phyloP scores from a whole-genome alignment of 2,113 vertebrate genomes.

The Epinephelus lanceolatus region DNA sequence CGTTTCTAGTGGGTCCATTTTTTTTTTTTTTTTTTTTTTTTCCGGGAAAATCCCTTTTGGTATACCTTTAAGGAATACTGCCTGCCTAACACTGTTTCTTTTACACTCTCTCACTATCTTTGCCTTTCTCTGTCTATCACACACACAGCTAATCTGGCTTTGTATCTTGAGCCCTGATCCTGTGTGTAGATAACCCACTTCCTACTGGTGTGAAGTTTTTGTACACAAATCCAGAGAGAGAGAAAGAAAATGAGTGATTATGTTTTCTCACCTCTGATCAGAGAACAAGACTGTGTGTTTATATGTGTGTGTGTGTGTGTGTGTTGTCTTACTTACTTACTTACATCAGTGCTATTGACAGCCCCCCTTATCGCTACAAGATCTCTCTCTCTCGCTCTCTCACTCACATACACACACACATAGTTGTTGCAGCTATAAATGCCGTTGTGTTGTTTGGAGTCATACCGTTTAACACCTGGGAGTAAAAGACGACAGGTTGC shows the following conservation, averaged over 20 bases:
- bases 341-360: slow-evolving; percentile 46
- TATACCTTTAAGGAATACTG: background rate
- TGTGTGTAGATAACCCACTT: slow-evolving; percentile 50
- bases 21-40: too few relatives aligned
- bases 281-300: slow-evolving; percentile 28
- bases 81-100: background rate
- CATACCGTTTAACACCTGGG: background rate
- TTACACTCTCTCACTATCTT: background rate
- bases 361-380: slow-evolving; percentile 31
- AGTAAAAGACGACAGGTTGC: background rate
- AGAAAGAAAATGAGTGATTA: slow-evolving; percentile 3
- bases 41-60: too few relatives aligned
- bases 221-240: slow-evolving; percentile 29
- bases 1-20: too few relatives aligned
- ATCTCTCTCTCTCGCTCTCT: slow-evolving; percentile 8
- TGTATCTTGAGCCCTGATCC: slow-evolving; percentile 41
- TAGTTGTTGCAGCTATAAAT: slow-evolving; percentile 26
- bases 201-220: slow-evolving; percentile 50
- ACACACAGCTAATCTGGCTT: slow-evolving; percentile 3
- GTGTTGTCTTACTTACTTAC: slow-evolving; percentile 52
- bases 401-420: slow-evolving; percentile 6
- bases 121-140: background rate
- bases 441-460: slow-evolving; percentile 20
- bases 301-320: slow-evolving; percentile 38
- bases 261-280: slow-evolving; percentile 45